phyloP scores from a whole-genome alignment of 2,113 vertebrate species.

The Thunnus maccoyii region DNA sequence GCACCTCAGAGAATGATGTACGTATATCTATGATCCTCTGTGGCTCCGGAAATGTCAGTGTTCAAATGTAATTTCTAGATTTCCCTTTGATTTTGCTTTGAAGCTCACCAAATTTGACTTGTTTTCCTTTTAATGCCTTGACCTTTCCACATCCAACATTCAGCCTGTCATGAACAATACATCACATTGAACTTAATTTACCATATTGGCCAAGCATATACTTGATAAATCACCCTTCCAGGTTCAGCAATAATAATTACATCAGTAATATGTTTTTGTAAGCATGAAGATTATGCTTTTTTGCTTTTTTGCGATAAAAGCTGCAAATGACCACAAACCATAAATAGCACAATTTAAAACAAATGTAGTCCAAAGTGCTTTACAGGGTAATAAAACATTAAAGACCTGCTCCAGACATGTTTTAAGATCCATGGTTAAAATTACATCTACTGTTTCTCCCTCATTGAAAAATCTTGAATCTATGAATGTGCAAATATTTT shows the following conservation, averaged over 20 bases:
- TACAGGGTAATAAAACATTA: not conserved
- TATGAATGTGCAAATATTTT: too few species aligned
- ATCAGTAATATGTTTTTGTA: not conserved
- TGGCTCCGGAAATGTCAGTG: not conserved
- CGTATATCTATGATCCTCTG: conserved; percentile 55
- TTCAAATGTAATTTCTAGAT: not conserved
- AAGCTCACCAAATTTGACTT: not conserved
- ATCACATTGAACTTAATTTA: not conserved
- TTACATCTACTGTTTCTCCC: too few species aligned
- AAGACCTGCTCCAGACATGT: too few species aligned
- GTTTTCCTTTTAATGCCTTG: conserved; percentile 5
- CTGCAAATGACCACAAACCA: not conserved
- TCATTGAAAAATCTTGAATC: too few species aligned
- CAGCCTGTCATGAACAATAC: conserved; percentile 12
- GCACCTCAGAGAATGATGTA: conserved; percentile 98
- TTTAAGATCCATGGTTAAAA: too few species aligned
- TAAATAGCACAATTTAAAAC: not conserved
- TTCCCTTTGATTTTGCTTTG: conserved; percentile 3
- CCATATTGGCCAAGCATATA: not conserved
- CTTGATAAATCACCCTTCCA: not conserved
- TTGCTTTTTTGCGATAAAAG: not conserved
- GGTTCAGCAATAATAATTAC: not conserved
- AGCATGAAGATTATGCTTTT: too few species aligned
- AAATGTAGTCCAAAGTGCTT: not conserved
- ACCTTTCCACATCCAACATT: conserved; percentile 10